Conservation (phyloP, 2,888 invertebrate genomes). For the Osmoderma eremita region DNA sequence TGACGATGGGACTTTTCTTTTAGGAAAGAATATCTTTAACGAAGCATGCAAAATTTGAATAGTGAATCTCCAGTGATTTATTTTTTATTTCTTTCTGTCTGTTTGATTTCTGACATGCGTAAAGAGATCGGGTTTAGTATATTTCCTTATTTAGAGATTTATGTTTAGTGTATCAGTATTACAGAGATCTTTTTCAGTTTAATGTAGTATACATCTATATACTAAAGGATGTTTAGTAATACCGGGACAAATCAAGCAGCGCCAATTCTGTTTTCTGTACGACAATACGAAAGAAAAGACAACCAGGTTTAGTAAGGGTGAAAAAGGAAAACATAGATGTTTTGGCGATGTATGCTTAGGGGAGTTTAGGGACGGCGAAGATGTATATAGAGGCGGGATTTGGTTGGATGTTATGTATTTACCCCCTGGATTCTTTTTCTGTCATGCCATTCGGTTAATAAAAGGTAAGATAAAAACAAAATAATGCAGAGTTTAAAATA, state of each 20-base stretch:
- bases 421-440: too few species aligned
- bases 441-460: neutral
- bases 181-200: slow-evolving; percentile 58
- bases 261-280: neutral
- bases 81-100: neutral
- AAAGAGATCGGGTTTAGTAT: slow-evolving; percentile 56
- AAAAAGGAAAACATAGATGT: too few species aligned
- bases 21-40: slow-evolving; percentile 3
- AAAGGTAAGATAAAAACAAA: slow-evolving; percentile 27
- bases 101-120: slow-evolving; percentile 14
- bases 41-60: slow-evolving; percentile 4
- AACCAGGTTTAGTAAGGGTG: too few species aligned
- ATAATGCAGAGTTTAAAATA: slow-evolving; percentile 15
- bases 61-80: slow-evolving; percentile 7
- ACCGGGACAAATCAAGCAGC: slow-evolving; percentile 42
- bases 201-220: slow-evolving; percentile 48
- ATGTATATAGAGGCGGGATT: slow-evolving; percentile 33
- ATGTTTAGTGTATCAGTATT: slow-evolving; percentile 60
- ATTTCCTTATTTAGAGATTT: slow-evolving; percentile 55
- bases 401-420: slow-evolving; percentile 22
- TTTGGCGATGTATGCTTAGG: too few species aligned
- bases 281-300: slow-evolving; percentile 14
- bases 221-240: slow-evolving; percentile 49
- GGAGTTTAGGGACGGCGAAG: slow-evolving; percentile 25
- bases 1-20: slow-evolving; percentile 22